phyloP scores from a whole-genome alignment of 1,140 invertebrate species.

The Drosophila navojoa region DNA sequence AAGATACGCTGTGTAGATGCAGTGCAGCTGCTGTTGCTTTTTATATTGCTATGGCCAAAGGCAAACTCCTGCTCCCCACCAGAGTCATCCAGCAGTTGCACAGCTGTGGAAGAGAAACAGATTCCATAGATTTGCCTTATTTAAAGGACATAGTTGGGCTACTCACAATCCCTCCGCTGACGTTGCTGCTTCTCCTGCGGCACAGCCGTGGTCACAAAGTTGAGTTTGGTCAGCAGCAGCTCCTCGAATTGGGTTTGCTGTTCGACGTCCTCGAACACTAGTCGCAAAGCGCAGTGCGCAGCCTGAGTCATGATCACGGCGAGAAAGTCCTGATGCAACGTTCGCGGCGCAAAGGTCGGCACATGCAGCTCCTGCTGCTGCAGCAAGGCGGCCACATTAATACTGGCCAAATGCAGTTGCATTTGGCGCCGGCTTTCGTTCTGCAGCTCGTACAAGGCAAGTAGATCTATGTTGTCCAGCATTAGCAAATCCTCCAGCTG shows the following conservation, averaged over 20 bases:
- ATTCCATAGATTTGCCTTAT: not conserved
- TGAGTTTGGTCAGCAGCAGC: constrained; percentile 31
- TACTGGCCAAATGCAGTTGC: constrained; percentile 54
- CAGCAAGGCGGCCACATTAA: constrained; percentile 42
- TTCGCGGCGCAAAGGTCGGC: constrained; percentile 34
- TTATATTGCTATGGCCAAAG: not conserved
- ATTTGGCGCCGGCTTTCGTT: constrained; percentile 20
- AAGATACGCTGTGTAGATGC: constrained; percentile 49
- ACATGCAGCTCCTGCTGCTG: constrained; percentile 25
- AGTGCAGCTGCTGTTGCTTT: not conserved
- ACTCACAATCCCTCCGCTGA: not conserved
- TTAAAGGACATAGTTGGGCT: not conserved
- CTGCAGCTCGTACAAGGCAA: constrained; percentile 45
- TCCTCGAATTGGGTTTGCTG: constrained; percentile 51
- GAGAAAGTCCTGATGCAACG: constrained; percentile 67
- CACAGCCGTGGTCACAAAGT: constrained; percentile 27
- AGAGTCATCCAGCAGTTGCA: constrained; percentile 30
- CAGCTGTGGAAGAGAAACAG: not conserved
- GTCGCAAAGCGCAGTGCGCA: constrained; percentile 31
- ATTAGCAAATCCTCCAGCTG: constrained; percentile 47
- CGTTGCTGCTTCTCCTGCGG: not conserved
- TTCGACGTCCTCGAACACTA: constrained; percentile 35
- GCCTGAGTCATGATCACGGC: constrained; percentile 55
- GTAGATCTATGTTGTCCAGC: constrained; percentile 36
- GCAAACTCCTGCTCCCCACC: not conserved